Evolutionary conservation across 2,797 vertebrate species (phyloP), one percentile per base, ranked within the genome.

Genomic region (Manis javanica): DNA sequence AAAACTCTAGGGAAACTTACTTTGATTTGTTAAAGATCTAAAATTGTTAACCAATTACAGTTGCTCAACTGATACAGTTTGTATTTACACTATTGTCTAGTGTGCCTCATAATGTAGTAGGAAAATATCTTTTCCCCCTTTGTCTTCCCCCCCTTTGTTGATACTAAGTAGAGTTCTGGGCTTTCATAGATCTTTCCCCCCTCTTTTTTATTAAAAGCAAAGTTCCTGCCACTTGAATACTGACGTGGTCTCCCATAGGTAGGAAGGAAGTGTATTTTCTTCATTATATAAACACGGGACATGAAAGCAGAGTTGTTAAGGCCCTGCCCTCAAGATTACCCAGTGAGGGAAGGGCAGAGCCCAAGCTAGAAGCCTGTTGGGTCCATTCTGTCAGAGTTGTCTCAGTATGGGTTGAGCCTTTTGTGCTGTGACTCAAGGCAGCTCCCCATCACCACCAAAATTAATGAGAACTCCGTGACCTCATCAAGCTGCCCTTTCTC

Each of bases 21-120:
- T 92, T 94, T 84, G 78, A 69, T 85, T 78, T 89, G 72, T 94
- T 55, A 72, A 85, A 71, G 59, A 29, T 72, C 66, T 79, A 57
- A 90, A 96, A 34, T 61, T 55, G 63, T 92, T 92, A 72, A 46
- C n/a, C 53, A 23, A 55, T 91, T 75, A 37, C 1, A 71, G 39
- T 79, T 85, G n/a, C 49, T 96, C 14, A 13, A 0, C 59, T 51
- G 63, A 64, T 31, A 61, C 34, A 42, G 15, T 91, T 91, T 81
- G 24, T 77, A 39, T 18, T 88, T 79, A 29, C 14, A 0, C 57
- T 26, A 55, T 15, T 90, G 61, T 34, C 72, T 79, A 61, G 29
- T 90, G 23, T n/a, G 14, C 83, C 21, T 81, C 11, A 0, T 79
- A 31, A 26, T 88, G 55, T 75, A 57, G 72, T 46, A 64, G 16